These are phyloP conservation scores for Aphelinus certus DNA, from an alignment of 1,140 invertebrate species.

Conservation along the genomic window DNA sequence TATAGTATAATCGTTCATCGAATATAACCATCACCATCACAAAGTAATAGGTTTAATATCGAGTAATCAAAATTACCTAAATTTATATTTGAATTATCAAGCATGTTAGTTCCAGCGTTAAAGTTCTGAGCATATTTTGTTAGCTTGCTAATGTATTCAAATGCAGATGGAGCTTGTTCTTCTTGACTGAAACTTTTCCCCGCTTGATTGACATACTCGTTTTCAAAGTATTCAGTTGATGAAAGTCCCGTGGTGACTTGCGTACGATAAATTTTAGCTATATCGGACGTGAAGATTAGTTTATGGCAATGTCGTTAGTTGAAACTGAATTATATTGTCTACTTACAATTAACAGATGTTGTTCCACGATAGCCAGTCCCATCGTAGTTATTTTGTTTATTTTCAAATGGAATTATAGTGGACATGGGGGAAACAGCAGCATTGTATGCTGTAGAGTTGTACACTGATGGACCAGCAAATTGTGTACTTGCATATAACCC, in stretches of 20 bases:
- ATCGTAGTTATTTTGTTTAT: slow-evolving; percentile 13
- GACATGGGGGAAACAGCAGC: slow-evolving; percentile 30
- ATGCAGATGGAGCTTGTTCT: slow-evolving; percentile 2
- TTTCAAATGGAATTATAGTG: slow-evolving; percentile 25
- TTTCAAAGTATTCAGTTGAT: slow-evolving; percentile 30
- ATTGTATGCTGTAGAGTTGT: slow-evolving; percentile 21
- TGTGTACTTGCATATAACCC: slow-evolving; percentile 27
- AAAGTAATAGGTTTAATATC: too few species aligned
- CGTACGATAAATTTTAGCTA: slow-evolving; percentile 37
- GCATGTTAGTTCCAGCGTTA: slow-evolving; percentile 18
- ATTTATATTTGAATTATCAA: slow-evolving; percentile 29
- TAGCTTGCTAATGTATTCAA: not conserved
- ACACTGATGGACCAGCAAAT: slow-evolving; percentile 17
- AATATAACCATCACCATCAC: too few species aligned
- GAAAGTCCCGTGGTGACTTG: slow-evolving; percentile 34
- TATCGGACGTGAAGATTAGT: slow-evolving; percentile 27
- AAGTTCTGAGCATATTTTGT: slow-evolving; percentile 14
- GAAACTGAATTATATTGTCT: not conserved
- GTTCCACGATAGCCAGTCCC: not conserved
- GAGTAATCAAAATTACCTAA: slow-evolving; percentile 19
- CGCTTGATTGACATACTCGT: slow-evolving; percentile 33
- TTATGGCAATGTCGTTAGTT: slow-evolving; percentile 1
- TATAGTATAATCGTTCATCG: too few species aligned
- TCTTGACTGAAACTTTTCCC: slow-evolving; percentile 28
- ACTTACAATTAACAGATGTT: slow-evolving; percentile 36